A percentile compares a stretch with the other conserved stretches of the same genome.
Conservation (phyloP, 2,888 invertebrate genomes). For the Dorcus parallelipipedus region DNA sequence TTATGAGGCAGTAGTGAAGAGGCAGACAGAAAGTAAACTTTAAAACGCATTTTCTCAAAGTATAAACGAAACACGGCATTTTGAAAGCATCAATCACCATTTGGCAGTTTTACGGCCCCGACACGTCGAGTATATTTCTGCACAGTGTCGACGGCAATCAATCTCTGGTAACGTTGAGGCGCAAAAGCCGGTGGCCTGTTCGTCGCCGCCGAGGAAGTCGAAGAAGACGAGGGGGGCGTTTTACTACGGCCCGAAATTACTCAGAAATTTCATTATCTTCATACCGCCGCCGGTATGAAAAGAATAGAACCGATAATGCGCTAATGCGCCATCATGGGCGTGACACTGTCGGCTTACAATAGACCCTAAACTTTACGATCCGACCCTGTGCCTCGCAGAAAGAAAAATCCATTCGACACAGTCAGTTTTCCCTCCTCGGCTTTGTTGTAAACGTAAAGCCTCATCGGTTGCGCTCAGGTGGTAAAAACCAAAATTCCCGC, state of each 20-base stretch:
- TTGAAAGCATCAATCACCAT: conserved; percentile 28
- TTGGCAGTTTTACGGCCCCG: conserved; percentile 27
- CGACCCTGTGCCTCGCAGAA: conserved; percentile 3
- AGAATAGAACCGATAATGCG: conserved; percentile 25
- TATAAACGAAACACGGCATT: conserved; percentile 17
- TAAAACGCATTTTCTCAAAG: conserved; percentile 21
- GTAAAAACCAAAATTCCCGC: conserved; percentile 12
- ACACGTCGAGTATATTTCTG: conserved; percentile 18
- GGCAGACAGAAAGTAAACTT: conserved; percentile 11
- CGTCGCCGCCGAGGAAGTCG: neutral
- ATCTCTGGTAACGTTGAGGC: conserved; percentile 22
- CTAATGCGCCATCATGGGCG: conserved; percentile 24
- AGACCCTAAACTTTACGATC: conserved; percentile 26
- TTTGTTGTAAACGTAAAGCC: conserved; percentile 10
- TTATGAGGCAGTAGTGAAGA: no score
- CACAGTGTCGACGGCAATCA: conserved; percentile 25
- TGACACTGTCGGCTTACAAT: conserved; percentile 26
- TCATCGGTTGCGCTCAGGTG: conserved; percentile 18
- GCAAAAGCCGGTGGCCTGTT: conserved; percentile 12
- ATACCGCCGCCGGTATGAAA: conserved; percentile 23
- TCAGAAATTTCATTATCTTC: conserved; percentile 26
- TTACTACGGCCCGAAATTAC: conserved; percentile 31
- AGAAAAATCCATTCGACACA: conserved; percentile 19
- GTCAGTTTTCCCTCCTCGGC: conserved; percentile 12
- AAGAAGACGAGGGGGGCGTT: conserved; percentile 8